A percentile compares a stretch with the other conserved stretches of the same genome.
phyloP scores from a whole-genome alignment of 1,140 invertebrate species.

The Battus philenor region DNA sequence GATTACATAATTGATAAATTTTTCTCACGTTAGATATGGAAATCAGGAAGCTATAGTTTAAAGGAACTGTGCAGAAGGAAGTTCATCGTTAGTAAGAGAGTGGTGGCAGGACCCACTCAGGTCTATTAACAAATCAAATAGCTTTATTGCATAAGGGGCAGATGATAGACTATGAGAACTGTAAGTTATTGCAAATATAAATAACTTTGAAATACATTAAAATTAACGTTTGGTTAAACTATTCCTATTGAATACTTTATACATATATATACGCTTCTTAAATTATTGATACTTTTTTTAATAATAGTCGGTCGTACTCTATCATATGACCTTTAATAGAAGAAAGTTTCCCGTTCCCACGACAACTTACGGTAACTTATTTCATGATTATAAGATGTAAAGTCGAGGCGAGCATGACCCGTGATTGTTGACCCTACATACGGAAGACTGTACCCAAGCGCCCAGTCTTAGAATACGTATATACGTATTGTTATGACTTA shows the following conservation, averaged over 20 bases:
- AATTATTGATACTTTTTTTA: too few relatives aligned
- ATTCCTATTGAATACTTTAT: too few relatives aligned
- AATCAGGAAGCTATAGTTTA: conserved; percentile 8
- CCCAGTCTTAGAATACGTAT: too few relatives aligned
- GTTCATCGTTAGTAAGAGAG: conserved; percentile 47
- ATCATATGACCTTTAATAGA: conserved; percentile 6
- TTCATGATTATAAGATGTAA: conserved; percentile 18
- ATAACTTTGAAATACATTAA: too few relatives aligned
- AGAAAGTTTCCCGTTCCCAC: conserved; percentile 9
- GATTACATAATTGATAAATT: background rate
- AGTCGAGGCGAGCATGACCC: conserved; percentile 40
- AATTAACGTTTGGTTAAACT: too few relatives aligned
- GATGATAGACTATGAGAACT: conserved; percentile 21
- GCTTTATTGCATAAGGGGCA: conserved; percentile 70
- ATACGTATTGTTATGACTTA: conserved; percentile 34
- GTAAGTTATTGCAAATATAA: background rate
- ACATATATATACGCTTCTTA: too few relatives aligned
- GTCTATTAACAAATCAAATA: conserved; percentile 71
- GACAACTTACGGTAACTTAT: conserved; percentile 16
- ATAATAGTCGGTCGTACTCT: too few relatives aligned
- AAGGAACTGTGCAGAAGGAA: conserved; percentile 45
- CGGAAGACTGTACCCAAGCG: conserved; percentile 62
- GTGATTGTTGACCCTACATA: conserved; percentile 50
- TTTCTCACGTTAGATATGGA: conserved; percentile 8
- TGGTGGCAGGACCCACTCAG: conserved; percentile 50